Percentiles rank a stretch among this genome's conserved stretches.
Conservation (phyloP, 1,140 invertebrate species). For the Nymphalis io region DNA sequence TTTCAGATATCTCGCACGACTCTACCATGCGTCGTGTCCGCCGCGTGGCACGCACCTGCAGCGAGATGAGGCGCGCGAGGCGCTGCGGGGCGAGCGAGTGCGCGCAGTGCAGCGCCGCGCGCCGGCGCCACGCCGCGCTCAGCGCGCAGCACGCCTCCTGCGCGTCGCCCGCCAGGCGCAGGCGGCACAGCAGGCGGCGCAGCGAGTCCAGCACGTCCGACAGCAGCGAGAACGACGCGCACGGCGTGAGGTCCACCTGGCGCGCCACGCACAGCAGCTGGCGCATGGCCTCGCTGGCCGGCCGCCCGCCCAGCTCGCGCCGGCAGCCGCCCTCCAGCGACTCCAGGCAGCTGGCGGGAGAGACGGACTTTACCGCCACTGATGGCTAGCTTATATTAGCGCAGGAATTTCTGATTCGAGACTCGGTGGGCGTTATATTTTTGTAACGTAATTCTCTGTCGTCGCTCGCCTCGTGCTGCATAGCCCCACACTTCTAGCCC, state of each 20-base stretch:
- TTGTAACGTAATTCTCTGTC: too few species aligned
- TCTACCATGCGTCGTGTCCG: not conserved
- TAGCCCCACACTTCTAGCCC: too few species aligned
- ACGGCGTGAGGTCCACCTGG: conserved; percentile 90
- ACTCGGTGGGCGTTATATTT: too few species aligned
- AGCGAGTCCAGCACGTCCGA: conserved; percentile 89
- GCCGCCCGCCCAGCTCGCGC: conserved; percentile 61
- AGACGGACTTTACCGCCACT: too few species aligned
- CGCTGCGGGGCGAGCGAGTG: conserved; percentile 87
- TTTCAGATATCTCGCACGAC: too few species aligned
- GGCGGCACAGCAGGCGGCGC: conserved; percentile 61
- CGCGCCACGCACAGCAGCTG: conserved; percentile 93
- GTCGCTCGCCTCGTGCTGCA: too few species aligned
- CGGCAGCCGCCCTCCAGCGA: conserved; percentile 60
- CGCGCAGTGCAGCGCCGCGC: conserved; percentile 86
- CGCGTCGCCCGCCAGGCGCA: conserved; percentile 39
- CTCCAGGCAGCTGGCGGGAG: conserved; percentile 63
- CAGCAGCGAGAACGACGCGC: conserved; percentile 88
- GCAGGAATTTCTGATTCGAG: too few species aligned
- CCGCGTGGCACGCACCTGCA: conserved; percentile 80
- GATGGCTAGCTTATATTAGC: too few species aligned
- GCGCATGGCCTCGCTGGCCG: conserved; percentile 89
- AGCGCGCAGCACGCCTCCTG: conserved; percentile 64
- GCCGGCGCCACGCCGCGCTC: conserved; percentile 86
- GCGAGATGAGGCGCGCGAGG: conserved; percentile 88